phyloP scores from a whole-genome alignment of 1,140 invertebrate species.

The Mactra quadrangularis region DNA sequence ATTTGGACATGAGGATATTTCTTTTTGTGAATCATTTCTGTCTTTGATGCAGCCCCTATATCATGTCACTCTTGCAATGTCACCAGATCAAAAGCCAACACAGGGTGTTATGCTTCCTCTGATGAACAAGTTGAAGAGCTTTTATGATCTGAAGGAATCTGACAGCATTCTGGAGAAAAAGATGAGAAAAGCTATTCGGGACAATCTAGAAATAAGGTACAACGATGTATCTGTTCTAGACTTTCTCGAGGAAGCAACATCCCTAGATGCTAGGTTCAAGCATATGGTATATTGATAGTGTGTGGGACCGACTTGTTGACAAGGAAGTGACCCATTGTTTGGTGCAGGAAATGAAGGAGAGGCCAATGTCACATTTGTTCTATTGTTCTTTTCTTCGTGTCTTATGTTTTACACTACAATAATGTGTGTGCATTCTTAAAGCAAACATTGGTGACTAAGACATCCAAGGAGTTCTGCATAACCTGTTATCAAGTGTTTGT shows the following conservation, averaged over 20 bases:
- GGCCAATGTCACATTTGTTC: too few relatives aligned
- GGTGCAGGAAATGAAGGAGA: too few relatives aligned
- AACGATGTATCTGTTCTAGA: background rate
- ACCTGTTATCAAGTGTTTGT: too few relatives aligned
- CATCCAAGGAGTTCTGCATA: too few relatives aligned
- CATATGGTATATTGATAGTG: background rate
- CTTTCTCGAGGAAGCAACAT: conserved; percentile 11
- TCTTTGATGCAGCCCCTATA: conserved; percentile 5
- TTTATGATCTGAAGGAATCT: background rate
- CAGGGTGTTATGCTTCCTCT: background rate
- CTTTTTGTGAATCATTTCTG: background rate
- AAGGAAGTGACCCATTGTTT: too few relatives aligned
- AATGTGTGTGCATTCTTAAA: too few relatives aligned
- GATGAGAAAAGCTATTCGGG: background rate
- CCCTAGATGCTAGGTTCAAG: background rate
- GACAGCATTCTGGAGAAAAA: background rate
- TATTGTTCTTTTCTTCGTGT: too few relatives aligned
- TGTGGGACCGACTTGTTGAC: background rate
- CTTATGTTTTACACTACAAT: too few relatives aligned
- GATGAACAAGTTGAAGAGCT: background rate
- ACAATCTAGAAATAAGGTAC: conserved; percentile 1
- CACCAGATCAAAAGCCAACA: background rate
- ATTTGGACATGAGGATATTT: background rate
- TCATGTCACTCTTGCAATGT: conserved; percentile 5
- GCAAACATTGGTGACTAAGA: too few relatives aligned